Evolutionary conservation across 2,113 vertebrate genomes (phyloP).

Genomic region (Clupea harengus): DNA sequence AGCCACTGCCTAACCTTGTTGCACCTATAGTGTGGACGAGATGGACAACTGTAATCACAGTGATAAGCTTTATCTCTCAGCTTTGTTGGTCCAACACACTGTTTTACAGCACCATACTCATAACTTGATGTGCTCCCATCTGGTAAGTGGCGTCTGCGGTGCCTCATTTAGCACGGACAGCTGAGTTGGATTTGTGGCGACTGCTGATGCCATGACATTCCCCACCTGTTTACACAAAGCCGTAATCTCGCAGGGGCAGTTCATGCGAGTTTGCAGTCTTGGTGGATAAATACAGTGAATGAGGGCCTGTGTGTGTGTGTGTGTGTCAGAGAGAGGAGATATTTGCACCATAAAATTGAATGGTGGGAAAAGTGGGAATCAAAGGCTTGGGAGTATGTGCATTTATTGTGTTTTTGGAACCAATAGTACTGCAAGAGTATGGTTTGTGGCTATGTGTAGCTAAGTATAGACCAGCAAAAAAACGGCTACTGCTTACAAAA

Average conservation of each 20-base stretch:
- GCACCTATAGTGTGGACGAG: not conserved
- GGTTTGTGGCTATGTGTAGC: not conserved
- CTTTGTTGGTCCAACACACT: not conserved
- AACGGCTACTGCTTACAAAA: not conserved
- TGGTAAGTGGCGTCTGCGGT: not conserved
- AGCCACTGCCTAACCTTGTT: not conserved
- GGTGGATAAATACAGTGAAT: not conserved
- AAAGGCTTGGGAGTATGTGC: not conserved
- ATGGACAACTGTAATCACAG: not conserved
- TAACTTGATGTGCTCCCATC: not conserved
- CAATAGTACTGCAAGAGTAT: not conserved
- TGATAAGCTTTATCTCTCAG: not conserved
- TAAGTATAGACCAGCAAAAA: not conserved
- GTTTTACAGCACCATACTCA: not conserved
- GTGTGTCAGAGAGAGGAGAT: not conserved
- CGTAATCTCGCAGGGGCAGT: not conserved
- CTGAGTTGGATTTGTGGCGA: not conserved
- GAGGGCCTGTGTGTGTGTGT: not conserved
- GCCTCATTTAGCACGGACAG: not conserved
- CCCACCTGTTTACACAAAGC: constrained; percentile 13
- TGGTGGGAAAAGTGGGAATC: not conserved
- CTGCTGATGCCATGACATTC: not conserved
- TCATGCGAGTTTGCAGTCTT: not conserved
- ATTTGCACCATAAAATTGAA: not conserved
- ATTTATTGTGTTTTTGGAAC: not conserved